Conservation (phyloP, 1,140 invertebrate genomes). For the Nymphalis io region DNA sequence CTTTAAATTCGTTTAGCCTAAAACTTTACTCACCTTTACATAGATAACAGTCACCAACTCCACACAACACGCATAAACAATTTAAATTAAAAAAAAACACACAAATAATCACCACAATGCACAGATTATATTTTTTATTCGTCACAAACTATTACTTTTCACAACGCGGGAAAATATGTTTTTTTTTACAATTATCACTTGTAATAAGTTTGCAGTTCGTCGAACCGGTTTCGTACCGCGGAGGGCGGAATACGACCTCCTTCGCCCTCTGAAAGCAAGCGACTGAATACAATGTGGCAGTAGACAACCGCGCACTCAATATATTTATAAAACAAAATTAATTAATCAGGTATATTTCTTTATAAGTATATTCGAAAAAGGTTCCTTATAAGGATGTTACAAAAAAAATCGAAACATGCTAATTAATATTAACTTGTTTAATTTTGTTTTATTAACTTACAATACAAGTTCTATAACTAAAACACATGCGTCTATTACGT, state of each 20-base stretch:
- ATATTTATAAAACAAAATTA: conserved; percentile 8
- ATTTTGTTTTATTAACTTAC: too few species aligned
- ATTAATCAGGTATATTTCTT: conserved; percentile 5
- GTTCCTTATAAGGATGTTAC: background rate
- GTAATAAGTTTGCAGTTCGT: conserved; percentile 8
- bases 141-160: conserved; percentile 9
- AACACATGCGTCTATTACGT: too few species aligned
- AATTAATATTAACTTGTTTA: too few species aligned
- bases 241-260: conserved; percentile 14
- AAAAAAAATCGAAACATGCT: background rate
- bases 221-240: background rate
- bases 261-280: conserved; percentile 19
- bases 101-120: background rate
- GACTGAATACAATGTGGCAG: background rate
- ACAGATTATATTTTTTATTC: conserved; percentile 1
- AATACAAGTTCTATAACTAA: too few species aligned
- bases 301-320: conserved; percentile 6
- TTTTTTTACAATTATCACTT: conserved; percentile 4
- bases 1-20: too few species aligned
- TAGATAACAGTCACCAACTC: background rate
- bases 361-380: background rate
- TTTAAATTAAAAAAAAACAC: background rate
- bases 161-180: conserved; percentile 1
- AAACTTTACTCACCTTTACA: conserved; percentile 1
- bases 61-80: background rate